A percentile compares a stretch with the other conserved stretches of the same genome.
phyloP scores from a whole-genome alignment of 2,797 vertebrate species.

The Peromyscus melanophrys region DNA sequence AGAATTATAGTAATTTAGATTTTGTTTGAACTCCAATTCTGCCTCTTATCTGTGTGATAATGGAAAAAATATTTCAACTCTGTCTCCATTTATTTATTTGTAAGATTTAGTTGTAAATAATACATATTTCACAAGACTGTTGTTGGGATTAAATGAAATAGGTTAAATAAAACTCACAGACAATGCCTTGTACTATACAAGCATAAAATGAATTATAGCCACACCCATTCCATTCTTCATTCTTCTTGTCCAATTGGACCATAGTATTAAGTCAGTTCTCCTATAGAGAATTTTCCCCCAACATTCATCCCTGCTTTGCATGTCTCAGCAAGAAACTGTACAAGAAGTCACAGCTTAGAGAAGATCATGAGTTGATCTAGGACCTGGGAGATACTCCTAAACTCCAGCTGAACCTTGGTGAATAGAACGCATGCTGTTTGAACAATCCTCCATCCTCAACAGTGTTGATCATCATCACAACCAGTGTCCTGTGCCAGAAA shows the following conservation, averaged over 20 bases:
- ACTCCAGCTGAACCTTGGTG: neutral
- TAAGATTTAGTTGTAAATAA: neutral
- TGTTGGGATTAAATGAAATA: neutral
- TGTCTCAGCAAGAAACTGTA: neutral
- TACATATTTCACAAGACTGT: neutral
- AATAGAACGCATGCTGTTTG: neutral
- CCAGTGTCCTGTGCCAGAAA: neutral
- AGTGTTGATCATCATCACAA: neutral
- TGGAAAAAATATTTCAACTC: neutral
- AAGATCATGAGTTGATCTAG: neutral
- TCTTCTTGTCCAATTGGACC: neutral
- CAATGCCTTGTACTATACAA: neutral
- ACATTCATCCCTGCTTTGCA: neutral
- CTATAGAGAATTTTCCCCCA: neutral
- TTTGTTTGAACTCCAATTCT: neutral
- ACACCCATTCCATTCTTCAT: neutral
- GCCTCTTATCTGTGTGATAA: neutral
- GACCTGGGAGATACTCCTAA: neutral
- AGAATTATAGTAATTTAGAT: neutral
- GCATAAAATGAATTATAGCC: neutral
- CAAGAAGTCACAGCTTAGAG: neutral
- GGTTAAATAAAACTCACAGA: neutral
- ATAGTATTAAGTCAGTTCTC: neutral
- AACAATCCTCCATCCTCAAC: neutral
- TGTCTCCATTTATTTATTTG: neutral